These are phyloP conservation scores for Melanotus villosus DNA, from an alignment of 2,888 invertebrate species.

Conservation along the genomic window DNA sequence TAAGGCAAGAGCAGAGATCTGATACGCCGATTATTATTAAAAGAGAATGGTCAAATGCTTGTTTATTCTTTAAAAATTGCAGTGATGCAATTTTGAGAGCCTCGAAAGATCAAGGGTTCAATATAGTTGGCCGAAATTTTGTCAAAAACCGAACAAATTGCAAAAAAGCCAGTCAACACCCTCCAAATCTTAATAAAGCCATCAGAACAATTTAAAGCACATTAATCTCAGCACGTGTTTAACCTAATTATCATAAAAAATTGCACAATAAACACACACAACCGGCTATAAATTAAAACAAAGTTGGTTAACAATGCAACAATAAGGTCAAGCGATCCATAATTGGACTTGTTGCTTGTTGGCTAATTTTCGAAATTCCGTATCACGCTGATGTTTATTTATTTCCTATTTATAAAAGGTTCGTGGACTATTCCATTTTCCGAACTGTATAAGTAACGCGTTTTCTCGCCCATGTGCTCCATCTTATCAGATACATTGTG, in stretches of 20 bases:
- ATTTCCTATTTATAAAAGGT: too few species aligned
- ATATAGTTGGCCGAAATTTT: too few species aligned
- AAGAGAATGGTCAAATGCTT: too few species aligned
- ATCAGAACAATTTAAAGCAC: background rate
- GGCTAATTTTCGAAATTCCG: background rate
- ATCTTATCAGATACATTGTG: constrained; percentile 49
- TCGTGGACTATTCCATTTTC: background rate
- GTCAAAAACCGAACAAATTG: background rate
- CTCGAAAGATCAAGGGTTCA: too few species aligned
- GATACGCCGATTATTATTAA: too few species aligned
- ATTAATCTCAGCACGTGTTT: constrained; percentile 1
- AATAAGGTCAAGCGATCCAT: background rate
- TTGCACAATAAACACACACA: background rate
- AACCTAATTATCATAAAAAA: background rate
- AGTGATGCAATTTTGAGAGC: too few species aligned
- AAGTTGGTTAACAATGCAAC: background rate
- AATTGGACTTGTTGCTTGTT: background rate
- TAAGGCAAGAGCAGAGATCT: too few species aligned
- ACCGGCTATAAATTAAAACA: background rate
- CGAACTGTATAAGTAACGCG: background rate
- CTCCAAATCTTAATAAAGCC: background rate
- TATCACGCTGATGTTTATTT: background rate
- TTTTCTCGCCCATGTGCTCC: constrained; percentile 41
- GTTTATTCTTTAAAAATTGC: too few species aligned
- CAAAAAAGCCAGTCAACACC: background rate